phyloP scores from a whole-genome alignment of 1,140 invertebrate genomes.

The Drosophila kanapiae region DNA sequence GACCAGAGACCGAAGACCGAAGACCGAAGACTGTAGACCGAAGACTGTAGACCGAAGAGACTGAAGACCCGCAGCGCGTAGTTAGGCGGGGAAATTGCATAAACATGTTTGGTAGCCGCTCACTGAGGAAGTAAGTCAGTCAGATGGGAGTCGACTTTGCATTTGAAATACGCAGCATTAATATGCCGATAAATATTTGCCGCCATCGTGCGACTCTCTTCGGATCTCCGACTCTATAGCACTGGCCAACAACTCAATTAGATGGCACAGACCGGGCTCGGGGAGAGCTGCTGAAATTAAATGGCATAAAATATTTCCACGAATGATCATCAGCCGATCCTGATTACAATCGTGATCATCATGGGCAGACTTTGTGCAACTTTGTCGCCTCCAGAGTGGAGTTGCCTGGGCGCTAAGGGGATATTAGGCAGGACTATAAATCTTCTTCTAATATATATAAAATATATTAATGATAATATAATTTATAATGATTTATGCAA shows the following conservation, averaged over 20 bases:
- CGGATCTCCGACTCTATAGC: constrained; percentile 15
- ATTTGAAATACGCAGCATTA: constrained; percentile 83
- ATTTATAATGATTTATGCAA: too few species aligned
- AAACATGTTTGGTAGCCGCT: constrained; percentile 67
- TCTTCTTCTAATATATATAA: too few species aligned
- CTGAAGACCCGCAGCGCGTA: not conserved
- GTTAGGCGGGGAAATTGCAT: constrained; percentile 64
- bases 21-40: not conserved
- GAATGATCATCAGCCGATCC: constrained; percentile 48
- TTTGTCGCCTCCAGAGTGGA: constrained; percentile 50
- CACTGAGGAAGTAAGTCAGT: constrained; percentile 73
- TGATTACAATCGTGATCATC: constrained; percentile 48
- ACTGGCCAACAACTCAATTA: constrained; percentile 77
- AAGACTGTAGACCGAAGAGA: constrained; percentile 1
- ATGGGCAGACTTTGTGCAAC: constrained; percentile 50
- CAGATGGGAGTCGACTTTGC: constrained; percentile 39
- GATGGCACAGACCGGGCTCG: constrained; percentile 52
- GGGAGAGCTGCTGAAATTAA: constrained; percentile 63
- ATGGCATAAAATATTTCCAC: constrained; percentile 75
- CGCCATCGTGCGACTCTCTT: constrained; percentile 35
- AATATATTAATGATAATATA: too few species aligned
- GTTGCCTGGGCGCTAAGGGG: constrained; percentile 2
- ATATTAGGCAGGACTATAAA: not conserved
- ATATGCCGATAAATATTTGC: constrained; percentile 79
- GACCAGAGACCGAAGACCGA: constrained; percentile 1